Percentiles rank a stretch among this genome's conserved stretches.
Evolutionary conservation across 1,140 invertebrate species (phyloP).

Genomic region (Idris sp.): DNA sequence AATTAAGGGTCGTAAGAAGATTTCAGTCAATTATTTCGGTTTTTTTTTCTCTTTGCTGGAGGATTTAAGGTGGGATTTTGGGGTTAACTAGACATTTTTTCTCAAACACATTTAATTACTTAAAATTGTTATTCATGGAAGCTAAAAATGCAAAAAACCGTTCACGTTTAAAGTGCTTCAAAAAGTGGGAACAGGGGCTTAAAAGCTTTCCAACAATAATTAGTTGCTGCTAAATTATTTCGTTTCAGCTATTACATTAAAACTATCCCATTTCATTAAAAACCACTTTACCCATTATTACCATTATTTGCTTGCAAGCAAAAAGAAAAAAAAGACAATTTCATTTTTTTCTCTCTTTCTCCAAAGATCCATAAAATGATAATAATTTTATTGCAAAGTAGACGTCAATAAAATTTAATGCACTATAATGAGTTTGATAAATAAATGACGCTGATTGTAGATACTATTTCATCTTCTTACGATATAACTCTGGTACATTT

Average conservation of each 20-base stretch:
- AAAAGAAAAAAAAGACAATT: background rate
- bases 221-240: too few species aligned
- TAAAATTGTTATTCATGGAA: conserved; percentile 30
- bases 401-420: too few species aligned
- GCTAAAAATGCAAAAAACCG: background rate
- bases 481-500: conserved; percentile 18
- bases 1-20: conserved; percentile 27
- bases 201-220: conserved; percentile 2
- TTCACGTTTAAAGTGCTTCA: conserved; percentile 5
- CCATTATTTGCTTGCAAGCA: too few species aligned
- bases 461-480: conserved; percentile 16
- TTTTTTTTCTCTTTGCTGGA: too few species aligned
- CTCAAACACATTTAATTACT: conserved; percentile 25
- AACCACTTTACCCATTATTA: too few species aligned
- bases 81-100: conserved; percentile 33
- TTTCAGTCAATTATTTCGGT: conserved; percentile 24
- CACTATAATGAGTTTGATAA: too few species aligned
- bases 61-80: conserved; percentile 18
- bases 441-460: too few species aligned
- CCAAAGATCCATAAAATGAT: too few species aligned
- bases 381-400: too few species aligned
- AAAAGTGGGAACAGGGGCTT: background rate
- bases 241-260: too few species aligned
- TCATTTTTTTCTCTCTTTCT: background rate
- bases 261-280: too few species aligned